These are phyloP conservation scores for Erannis defoliaria DNA, from an alignment of 2,888 invertebrate genomes.

Conservation along the genomic window DNA sequence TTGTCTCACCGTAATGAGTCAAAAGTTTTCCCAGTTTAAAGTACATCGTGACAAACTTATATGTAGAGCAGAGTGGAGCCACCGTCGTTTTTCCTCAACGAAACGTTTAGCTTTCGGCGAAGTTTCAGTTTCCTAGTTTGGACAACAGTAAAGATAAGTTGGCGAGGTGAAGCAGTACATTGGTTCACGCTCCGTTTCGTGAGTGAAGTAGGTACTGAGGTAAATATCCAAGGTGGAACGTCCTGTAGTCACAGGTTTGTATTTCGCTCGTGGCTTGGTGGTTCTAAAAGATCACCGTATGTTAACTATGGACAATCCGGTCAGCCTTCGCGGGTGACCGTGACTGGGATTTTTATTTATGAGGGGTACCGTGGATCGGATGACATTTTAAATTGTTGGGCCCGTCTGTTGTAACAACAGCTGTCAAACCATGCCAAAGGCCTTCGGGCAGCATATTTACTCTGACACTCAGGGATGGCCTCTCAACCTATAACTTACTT, in stretches of 20 bases:
- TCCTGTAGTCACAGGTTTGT: slow-evolving; percentile 22
- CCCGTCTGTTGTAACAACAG: too few relatives aligned
- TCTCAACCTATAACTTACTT: too few relatives aligned
- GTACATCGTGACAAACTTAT: slow-evolving; percentile 7
- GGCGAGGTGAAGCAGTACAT: slow-evolving; percentile 20
- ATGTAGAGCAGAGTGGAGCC: background rate
- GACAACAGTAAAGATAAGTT: background rate
- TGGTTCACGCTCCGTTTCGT: slow-evolving; percentile 48
- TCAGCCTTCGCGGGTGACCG: too few relatives aligned
- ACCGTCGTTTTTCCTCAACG: background rate
- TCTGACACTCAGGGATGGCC: too few relatives aligned
- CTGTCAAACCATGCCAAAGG: too few relatives aligned
- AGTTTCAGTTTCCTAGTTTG: background rate
- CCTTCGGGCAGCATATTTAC: too few relatives aligned
- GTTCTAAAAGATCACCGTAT: too few relatives aligned
- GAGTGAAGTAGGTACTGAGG: slow-evolving; percentile 28
- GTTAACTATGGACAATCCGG: too few relatives aligned
- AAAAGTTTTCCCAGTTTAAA: slow-evolving; percentile 56
- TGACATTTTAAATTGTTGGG: too few relatives aligned
- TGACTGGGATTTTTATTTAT: too few relatives aligned
- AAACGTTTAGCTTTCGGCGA: background rate
- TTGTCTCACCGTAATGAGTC: slow-evolving; percentile 72
- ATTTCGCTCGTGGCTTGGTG: too few relatives aligned
- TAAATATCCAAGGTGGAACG: slow-evolving; percentile 40
- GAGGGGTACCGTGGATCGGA: too few relatives aligned